These are phyloP conservation scores for Bombus confusus DNA, from an alignment of 1,140 invertebrate genomes.

Conservation along the genomic window DNA sequence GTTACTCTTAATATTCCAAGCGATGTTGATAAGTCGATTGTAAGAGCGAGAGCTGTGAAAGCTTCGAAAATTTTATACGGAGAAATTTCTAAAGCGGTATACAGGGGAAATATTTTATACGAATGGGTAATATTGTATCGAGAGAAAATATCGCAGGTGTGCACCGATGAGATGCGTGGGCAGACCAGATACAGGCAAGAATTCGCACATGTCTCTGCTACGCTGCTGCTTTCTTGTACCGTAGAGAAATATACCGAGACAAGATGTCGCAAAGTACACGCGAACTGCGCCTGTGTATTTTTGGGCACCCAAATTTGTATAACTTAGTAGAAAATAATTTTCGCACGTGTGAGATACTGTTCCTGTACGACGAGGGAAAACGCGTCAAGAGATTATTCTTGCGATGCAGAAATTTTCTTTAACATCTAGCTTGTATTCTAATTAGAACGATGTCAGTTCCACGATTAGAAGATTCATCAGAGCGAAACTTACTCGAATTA, in stretches of 20 bases:
- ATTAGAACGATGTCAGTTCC: too few species aligned
- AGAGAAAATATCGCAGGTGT: slow-evolving; percentile 33
- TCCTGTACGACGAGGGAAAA: too few species aligned
- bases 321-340: too few species aligned
- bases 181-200: slow-evolving; percentile 34
- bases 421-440: too few species aligned
- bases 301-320: too few species aligned
- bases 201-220: slow-evolving; percentile 9
- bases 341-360: too few species aligned
- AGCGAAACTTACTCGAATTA: too few species aligned
- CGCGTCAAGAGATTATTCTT: too few species aligned
- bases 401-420: too few species aligned
- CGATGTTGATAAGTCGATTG: not conserved
- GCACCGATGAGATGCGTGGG: slow-evolving; percentile 39
- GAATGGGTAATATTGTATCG: not conserved
- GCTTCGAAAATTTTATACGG: not conserved
- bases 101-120: not conserved
- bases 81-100: not conserved
- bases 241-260: not conserved
- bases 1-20: not conserved
- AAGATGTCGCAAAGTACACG: too few species aligned
- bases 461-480: too few species aligned
- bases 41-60: not conserved
- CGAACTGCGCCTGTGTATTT: too few species aligned
- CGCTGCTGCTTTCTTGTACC: not conserved